phyloP scores from a whole-genome alignment of 1,140 invertebrate genomes.

The Drosophila aff. region DNA sequence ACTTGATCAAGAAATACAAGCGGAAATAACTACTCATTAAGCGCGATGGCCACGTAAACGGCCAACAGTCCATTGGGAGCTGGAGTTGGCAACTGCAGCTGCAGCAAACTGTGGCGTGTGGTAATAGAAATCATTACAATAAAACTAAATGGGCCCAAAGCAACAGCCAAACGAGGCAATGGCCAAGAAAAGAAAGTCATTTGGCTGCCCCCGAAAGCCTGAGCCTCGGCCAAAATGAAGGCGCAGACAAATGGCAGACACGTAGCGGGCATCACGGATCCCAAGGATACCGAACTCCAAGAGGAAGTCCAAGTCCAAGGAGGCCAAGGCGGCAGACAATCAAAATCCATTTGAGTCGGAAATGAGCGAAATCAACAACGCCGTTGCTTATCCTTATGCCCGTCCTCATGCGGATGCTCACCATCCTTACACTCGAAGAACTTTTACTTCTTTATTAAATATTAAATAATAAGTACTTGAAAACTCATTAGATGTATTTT shows the following conservation, averaged over 20 bases:
- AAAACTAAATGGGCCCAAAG: conserved; percentile 78
- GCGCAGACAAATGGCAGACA: conserved; percentile 82
- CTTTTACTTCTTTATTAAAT: no score
- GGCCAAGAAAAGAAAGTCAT: conserved; percentile 77
- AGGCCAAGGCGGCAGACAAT: conserved; percentile 68
- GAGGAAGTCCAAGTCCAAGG: conserved; percentile 11
- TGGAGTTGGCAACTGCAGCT: conserved; percentile 54
- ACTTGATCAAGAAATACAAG: conserved; percentile 78
- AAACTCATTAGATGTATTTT: neutral
- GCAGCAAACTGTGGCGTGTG: conserved; percentile 56
- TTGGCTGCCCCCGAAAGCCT: conserved; percentile 54
- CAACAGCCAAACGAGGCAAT: conserved; percentile 68
- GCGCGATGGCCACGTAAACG: conserved; percentile 77
- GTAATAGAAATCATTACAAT: conserved; percentile 84
- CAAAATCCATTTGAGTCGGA: conserved; percentile 82
- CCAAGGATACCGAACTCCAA: conserved; percentile 12
- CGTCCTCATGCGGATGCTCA: conserved; percentile 9
- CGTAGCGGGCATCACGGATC: conserved; percentile 59
- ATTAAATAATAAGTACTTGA: no score
- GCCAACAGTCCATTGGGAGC: conserved; percentile 48
- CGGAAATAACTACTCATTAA: conserved; percentile 84
- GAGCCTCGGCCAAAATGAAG: conserved; percentile 51
- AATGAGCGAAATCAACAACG: conserved; percentile 77
- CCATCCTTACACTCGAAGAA: neutral
- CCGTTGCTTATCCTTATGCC: conserved; percentile 25